Evolutionary conservation across 2,888 invertebrate species (phyloP).

Genomic region (Cartodere bifasciata): DNA sequence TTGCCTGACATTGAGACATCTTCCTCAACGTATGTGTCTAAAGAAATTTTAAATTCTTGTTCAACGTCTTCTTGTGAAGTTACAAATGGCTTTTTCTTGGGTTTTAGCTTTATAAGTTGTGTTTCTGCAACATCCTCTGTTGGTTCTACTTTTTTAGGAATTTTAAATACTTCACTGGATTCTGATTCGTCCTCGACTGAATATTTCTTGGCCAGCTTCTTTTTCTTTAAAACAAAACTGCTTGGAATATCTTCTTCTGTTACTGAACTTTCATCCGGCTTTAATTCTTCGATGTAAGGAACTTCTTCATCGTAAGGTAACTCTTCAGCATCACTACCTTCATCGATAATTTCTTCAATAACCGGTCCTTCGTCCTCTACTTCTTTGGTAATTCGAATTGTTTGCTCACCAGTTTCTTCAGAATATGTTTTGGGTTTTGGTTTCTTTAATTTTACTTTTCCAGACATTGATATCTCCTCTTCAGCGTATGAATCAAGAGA

Average conservation of each 20-base stretch:
- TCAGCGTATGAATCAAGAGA: constrained; percentile 75
- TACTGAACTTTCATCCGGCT: constrained; percentile 38
- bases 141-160: constrained; percentile 51
- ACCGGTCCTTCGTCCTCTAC: constrained; percentile 47
- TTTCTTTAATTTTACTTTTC: constrained; percentile 68
- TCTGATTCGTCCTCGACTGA: constrained; percentile 46
- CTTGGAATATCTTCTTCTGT: too few species aligned
- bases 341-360: constrained; percentile 52
- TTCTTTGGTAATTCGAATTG: constrained; percentile 55
- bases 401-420: constrained; percentile 67
- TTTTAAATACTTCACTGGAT: constrained; percentile 62
- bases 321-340: constrained; percentile 45
- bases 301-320: constrained; percentile 42
- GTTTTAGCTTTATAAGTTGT: constrained; percentile 70
- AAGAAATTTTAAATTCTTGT: constrained; percentile 77
- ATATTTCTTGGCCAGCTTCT: constrained; percentile 38
- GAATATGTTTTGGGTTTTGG: constrained; percentile 58
- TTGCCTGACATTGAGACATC: constrained; percentile 78
- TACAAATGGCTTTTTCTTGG: too few species aligned
- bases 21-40: constrained; percentile 78
- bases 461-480: constrained; percentile 77
- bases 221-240: too few species aligned
- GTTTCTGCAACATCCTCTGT: constrained; percentile 61
- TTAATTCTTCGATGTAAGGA: too few species aligned
- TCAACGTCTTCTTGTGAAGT: constrained; percentile 76